Base-by-base conservation (phyloP, 2,888 invertebrate species). In the Thalpophila matura region DNA sequence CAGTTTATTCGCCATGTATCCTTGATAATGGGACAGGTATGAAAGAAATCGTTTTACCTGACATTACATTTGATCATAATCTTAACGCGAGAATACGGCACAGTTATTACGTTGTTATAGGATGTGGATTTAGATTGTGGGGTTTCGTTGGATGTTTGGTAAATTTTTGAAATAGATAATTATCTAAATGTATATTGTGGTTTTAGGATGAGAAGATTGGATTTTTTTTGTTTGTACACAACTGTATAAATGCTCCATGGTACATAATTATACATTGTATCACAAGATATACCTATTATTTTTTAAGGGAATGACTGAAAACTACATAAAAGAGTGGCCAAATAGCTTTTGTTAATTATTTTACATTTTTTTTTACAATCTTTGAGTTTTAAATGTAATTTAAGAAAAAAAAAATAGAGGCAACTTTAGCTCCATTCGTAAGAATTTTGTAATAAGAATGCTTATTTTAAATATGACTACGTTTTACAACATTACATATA, bases 21-120 rank as follows among this genome's bases (percentile, higher is more conserved):
- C 53, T 46, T 22, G 43, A 24, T 57, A 71, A 71, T 76, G 53
- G 27, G 77, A 71, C 56, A 70, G 71, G 53, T 70, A 54, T 76
- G 43, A 56, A 56, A 49, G 70, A 53, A 76, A 63, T 49, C 63
- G 53, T 63, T 76, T 63, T 46, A 62, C 37, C 53, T 57, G 35
- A 71, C 56, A 50, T 71, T 76, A 62, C 49, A 57, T 56, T 27
- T 57, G 76, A 71, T 71, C 31, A 24, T 59, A 53, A 69, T 69
- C 69, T 74, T 42, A 43, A 54, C 31, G 43, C 16, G 47, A 35
- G 22, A 49, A 40, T 51, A 49, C 22, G 37, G n/a, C 18, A 9
- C 3, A 37, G 38, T 63, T 58, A 72, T 72, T 56, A 63, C 47
- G 20, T 51, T 62, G 59, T 46, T 50, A 57, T 26, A 24, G 7